Conservation (phyloP, 2,113 vertebrate genomes). For the Cynoglossus semilaevis region DNA sequence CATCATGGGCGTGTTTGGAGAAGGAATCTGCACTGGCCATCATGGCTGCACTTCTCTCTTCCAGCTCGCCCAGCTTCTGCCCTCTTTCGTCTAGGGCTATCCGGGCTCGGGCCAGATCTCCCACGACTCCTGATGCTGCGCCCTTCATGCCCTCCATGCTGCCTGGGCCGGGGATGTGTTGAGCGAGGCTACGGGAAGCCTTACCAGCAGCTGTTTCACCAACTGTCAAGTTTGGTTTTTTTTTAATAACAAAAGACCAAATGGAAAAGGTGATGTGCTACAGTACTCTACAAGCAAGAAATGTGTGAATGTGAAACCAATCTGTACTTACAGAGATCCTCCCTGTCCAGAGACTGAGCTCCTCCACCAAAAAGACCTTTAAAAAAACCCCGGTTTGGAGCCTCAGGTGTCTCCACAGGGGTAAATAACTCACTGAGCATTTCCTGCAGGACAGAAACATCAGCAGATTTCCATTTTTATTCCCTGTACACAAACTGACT, state of each 20-base stretch:
- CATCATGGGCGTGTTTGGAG: slow-evolving; percentile 96
- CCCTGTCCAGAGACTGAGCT: slow-evolving; percentile 93
- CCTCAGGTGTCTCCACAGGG: slow-evolving; percentile 96
- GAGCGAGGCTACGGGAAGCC: slow-evolving; percentile 91
- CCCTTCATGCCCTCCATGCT: slow-evolving; percentile 97
- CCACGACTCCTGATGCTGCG: slow-evolving; percentile 92
- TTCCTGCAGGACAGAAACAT: slow-evolving; percentile 78
- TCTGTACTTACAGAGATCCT: slow-evolving; percentile 91
- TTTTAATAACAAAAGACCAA: not conserved
- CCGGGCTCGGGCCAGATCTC: slow-evolving; percentile 90
- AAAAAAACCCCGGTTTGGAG: slow-evolving; percentile 97
- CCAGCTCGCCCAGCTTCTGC: slow-evolving; percentile 93
- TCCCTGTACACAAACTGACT: not conserved
- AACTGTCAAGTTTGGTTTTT: slow-evolving; percentile 76
- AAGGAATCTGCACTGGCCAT: slow-evolving; percentile 94
- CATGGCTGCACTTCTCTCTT: slow-evolving; percentile 97
- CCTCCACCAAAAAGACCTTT: slow-evolving; percentile 97
- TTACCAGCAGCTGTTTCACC: slow-evolving; percentile 92
- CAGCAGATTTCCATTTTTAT: slow-evolving; percentile 2
- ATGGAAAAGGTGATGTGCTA: not conserved
- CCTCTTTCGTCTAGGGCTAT: slow-evolving; percentile 96
- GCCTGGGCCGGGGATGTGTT: slow-evolving; percentile 95
- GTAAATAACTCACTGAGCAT: slow-evolving; percentile 98
- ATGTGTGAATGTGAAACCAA: not conserved
- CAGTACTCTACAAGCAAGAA: too few species aligned